phyloP scores from a whole-genome alignment of 2,888 invertebrate species.

The Torymus auratus region DNA sequence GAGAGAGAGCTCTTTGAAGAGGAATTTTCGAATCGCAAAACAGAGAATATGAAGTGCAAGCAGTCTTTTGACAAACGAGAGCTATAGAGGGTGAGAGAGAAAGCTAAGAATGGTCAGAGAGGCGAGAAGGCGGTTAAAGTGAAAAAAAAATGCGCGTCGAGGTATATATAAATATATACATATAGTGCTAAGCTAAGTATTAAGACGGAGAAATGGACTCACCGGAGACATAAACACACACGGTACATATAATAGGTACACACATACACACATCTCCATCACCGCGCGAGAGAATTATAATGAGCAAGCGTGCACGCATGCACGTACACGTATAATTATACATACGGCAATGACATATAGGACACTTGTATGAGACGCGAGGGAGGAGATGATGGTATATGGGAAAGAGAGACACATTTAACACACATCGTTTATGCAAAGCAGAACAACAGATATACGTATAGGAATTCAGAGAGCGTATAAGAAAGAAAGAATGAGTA shows the following conservation, averaged over 20 bases:
- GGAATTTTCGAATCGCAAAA: slow-evolving; percentile 37
- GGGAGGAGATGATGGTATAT: slow-evolving; percentile 45
- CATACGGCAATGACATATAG: slow-evolving; percentile 2
- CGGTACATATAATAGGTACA: too few relatives aligned
- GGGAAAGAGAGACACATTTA: slow-evolving; percentile 44
- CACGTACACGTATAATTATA: slow-evolving; percentile 27
- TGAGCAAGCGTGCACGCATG: slow-evolving; percentile 15
- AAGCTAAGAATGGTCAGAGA: neutral
- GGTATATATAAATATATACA: slow-evolving; percentile 9
- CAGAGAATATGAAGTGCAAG: slow-evolving; percentile 21
- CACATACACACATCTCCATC: neutral
- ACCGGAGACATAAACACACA: neutral
- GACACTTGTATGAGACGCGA: slow-evolving; percentile 26
- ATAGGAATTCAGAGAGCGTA: slow-evolving; percentile 21
- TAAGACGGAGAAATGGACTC: neutral
- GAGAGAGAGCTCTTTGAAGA: slow-evolving; percentile 35
- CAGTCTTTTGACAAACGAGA: slow-evolving; percentile 16
- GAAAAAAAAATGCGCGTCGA: slow-evolving; percentile 7
- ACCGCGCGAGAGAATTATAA: slow-evolving; percentile 1
- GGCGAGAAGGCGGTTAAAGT: neutral
- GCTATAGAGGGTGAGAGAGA: slow-evolving; percentile 7
- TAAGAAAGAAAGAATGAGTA: neutral
- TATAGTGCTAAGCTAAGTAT: neutral
- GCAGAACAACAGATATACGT: neutral
- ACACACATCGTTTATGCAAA: slow-evolving; percentile 43